Evolutionary conservation across 2,888 invertebrate genomes (phyloP).

Genomic region (Phlogophora meticulosa): DNA sequence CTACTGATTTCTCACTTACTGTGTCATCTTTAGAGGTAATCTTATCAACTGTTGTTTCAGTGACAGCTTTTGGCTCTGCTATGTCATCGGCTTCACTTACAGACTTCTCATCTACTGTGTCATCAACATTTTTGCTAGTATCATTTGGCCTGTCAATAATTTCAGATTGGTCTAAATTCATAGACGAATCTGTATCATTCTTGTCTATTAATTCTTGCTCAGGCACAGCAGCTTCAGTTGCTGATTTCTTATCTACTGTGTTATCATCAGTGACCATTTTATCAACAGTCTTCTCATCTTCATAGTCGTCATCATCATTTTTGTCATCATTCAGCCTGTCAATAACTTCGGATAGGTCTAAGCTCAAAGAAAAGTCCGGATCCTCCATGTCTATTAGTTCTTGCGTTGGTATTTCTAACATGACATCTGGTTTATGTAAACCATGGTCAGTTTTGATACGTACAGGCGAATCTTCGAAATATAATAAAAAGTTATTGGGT

Average conservation of each 20-base stretch:
- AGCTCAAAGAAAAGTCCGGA: conserved; percentile 61
- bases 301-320: neutral
- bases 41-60: neutral
- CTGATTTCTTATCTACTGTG: neutral
- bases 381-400: conserved; percentile 77
- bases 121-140: neutral
- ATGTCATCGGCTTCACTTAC: neutral
- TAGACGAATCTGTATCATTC: too few relatives aligned
- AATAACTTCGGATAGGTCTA: conserved; percentile 48
- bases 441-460: conserved; percentile 68
- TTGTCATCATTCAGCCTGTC: conserved; percentile 30
- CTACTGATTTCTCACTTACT: neutral
- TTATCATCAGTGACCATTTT: neutral
- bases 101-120: neutral
- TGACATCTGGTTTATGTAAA: conserved; percentile 80
- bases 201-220: too few relatives aligned
- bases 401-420: conserved; percentile 85
- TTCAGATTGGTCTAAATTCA: too few relatives aligned
- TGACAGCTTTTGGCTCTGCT: neutral
- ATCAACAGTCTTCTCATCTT: neutral
- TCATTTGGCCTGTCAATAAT: too few relatives aligned
- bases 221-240: neutral
- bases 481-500: neutral
- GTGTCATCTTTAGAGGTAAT: neutral
- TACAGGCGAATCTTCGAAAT: conserved; percentile 5